Base-by-base conservation (phyloP, 2,888 invertebrate species). In the Sarcophaga variegata region DNA sequence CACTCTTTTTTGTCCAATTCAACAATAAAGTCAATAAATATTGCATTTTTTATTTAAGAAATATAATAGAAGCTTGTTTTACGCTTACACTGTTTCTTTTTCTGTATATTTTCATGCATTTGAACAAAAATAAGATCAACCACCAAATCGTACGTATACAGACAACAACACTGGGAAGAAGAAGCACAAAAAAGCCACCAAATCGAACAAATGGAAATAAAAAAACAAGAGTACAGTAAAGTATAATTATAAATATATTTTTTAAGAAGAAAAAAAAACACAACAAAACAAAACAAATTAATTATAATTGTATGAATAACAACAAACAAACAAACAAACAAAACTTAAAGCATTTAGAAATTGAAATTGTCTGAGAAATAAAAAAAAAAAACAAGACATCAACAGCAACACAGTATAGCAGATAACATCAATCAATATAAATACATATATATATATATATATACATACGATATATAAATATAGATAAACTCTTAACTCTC, bases 201-300 rank as follows among this genome's bases (percentile, higher is more conserved):
- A 87, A 82, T 87, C 87, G 37, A 84, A 87, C 27, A 87, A 87
- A 84, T 87, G 87, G 87, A 87, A 87, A 74, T 87, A 81, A 49
- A 54, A 54, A 37, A 37, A 37, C 37, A 10, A 37, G 8, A 37
- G 37, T 37, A 54, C 81, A 80, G 76, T 71, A 81, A 80, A 62
- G 45, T 81, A 77, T 47, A 49, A 77, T 62, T 71, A 45, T 22
- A 66, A 47, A 60, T 17, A 5, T 10, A 37, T 64, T 71, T 64
- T 60, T 49, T 70, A 49, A 63, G 25, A 8, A 62, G 12, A 74
- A 22, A 59, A 75, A 14, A 72, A n/a, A 17, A 17, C 60, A 62
- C 45, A 22, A 22, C 22, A 22, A 22, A 22, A 1, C 22, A 22
- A 22, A 22, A 22, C 22, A 63, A 64, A 64, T 64, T 17, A 47